phyloP scores from a whole-genome alignment of 2,888 invertebrate species.

The Tolmerus cingulatus region DNA sequence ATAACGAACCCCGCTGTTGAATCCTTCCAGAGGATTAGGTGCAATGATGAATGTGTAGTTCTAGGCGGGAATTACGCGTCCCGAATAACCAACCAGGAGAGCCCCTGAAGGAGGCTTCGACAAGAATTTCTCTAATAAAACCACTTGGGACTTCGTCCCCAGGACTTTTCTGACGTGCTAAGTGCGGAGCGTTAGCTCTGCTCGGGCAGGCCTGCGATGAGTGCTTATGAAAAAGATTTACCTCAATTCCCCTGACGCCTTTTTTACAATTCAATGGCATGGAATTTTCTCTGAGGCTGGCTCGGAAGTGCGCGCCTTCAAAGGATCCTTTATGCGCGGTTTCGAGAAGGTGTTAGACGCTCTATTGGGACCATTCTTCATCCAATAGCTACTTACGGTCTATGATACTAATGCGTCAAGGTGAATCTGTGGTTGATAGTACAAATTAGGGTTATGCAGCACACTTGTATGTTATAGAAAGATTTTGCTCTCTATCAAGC shows the following conservation, averaged over 20 bases:
- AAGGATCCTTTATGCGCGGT: background rate
- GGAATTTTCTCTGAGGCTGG: background rate
- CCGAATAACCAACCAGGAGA: constrained; percentile 17
- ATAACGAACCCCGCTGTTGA: constrained; percentile 30
- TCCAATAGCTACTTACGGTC: background rate
- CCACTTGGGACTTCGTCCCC: background rate
- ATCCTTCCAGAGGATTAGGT: constrained; percentile 39
- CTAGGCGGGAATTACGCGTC: constrained; percentile 26
- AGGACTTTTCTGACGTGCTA: constrained; percentile 20
- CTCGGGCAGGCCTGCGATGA: background rate
- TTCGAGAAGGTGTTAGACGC: background rate
- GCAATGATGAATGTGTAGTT: constrained; percentile 40
- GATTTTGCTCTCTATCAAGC: background rate
- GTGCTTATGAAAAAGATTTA: constrained; percentile 24
- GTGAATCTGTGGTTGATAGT: background rate
- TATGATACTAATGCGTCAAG: background rate
- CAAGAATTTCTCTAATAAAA: constrained; percentile 13
- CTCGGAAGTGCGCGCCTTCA: background rate
- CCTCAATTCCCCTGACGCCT: constrained; percentile 3
- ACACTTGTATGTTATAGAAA: background rate
- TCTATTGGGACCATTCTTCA: background rate
- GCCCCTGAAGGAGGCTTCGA: background rate
- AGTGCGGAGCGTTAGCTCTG: background rate
- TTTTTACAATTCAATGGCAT: constrained; percentile 28
- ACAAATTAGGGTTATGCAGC: background rate